Evolutionary conservation across 2,113 vertebrate species (phyloP).

Genomic region (Zootoca vivipara): DNA sequence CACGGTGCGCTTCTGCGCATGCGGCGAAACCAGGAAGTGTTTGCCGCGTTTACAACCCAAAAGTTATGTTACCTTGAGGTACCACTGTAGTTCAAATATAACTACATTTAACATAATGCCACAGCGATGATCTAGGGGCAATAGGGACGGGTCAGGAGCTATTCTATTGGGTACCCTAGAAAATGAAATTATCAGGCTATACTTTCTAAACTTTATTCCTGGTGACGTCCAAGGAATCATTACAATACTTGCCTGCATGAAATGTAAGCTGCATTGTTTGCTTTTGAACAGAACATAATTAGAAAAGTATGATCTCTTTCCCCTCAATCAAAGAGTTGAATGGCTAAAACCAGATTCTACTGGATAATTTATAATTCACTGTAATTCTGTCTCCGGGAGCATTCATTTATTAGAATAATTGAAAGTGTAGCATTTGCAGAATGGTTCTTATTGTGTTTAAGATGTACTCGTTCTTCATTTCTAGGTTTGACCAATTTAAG

Average conservation of each 20-base stretch:
- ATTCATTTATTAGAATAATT: background rate
- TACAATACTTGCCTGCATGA: rapidly evolving
- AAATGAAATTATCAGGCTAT: background rate
- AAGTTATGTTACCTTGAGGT: too few relatives aligned
- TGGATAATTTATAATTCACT: background rate
- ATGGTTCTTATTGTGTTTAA: background rate
- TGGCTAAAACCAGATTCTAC: background rate
- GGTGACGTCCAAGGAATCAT: background rate
- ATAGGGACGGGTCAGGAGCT: background rate
- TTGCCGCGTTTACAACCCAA: too few relatives aligned
- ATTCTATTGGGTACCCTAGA: background rate
- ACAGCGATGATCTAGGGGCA: too few relatives aligned
- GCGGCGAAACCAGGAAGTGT: too few relatives aligned
- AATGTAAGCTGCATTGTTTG: slow-evolving; percentile 3
- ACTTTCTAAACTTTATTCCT: background rate
- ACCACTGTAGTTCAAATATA: too few relatives aligned
- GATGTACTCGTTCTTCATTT: background rate
- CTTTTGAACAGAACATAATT: slow-evolving; percentile 8
- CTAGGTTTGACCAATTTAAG: background rate
- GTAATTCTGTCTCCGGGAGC: background rate
- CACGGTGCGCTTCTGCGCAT: too few relatives aligned
- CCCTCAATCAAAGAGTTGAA: background rate
- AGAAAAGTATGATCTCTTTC: background rate
- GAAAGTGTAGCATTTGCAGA: background rate
- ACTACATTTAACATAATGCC: too few relatives aligned